phyloP scores from a whole-genome alignment of 2,113 vertebrate species.

The Ceyx melanurus region DNA sequence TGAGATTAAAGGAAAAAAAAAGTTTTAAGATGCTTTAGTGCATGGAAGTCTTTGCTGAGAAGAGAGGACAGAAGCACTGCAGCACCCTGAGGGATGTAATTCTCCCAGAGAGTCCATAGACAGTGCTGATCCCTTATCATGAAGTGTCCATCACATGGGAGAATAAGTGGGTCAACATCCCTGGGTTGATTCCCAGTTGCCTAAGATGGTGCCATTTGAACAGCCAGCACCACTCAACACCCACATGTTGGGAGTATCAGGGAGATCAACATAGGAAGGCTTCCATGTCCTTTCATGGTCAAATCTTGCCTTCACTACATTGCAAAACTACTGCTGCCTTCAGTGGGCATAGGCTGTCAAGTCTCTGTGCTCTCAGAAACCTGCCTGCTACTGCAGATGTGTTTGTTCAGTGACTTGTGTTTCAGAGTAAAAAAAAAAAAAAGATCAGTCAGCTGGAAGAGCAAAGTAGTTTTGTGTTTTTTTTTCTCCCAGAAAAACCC shows the following conservation, averaged over 20 bases:
- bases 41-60: not conserved
- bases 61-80: not conserved
- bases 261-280: not conserved
- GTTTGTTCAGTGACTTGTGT: not conserved
- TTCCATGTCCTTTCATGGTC: not conserved
- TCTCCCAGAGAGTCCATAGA: not conserved
- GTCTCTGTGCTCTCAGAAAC: not conserved
- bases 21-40: not conserved
- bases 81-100: not conserved
- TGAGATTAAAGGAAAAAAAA: not conserved
- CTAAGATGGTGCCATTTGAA: not conserved
- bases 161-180: not conserved
- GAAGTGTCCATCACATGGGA: not conserved
- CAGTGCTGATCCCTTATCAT: fast-evolving
- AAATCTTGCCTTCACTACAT: not conserved
- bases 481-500: not conserved
- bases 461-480: not conserved
- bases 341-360: not conserved
- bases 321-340: not conserved
- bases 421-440: not conserved
- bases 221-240: not conserved
- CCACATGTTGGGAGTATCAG: not conserved
- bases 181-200: not conserved
- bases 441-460: not conserved
- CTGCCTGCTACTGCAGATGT: not conserved